Conservation (phyloP, 1,140 invertebrate species). For the Aleiodes sp. region DNA sequence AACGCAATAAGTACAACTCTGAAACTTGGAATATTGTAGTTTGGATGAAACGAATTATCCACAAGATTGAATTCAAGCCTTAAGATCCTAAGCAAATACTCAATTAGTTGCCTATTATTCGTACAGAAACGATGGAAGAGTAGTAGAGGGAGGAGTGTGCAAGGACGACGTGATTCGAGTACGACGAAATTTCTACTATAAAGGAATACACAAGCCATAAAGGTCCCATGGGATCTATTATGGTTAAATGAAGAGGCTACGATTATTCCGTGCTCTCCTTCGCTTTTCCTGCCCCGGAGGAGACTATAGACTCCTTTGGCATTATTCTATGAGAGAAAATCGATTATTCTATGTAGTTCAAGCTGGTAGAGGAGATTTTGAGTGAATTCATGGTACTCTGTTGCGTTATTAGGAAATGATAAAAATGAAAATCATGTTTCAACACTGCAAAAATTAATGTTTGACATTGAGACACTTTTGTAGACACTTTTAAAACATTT, state of each 20-base stretch:
- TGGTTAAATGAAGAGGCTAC: conserved; percentile 37
- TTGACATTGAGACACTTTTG: too few species aligned
- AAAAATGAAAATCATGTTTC: too few species aligned
- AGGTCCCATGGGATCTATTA: conserved; percentile 34
- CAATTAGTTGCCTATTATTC: conserved; percentile 56
- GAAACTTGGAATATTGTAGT: conserved; percentile 5
- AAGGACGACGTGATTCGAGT: not conserved
- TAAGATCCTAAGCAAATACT: conserved; percentile 55
- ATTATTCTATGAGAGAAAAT: conserved; percentile 26
- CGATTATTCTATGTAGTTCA: conserved; percentile 19
- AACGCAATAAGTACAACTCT: not conserved
- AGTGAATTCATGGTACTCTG: too few species aligned
- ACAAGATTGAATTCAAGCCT: conserved; percentile 51
- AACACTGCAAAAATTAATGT: too few species aligned
- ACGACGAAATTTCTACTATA: not conserved
- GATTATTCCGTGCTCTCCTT: not conserved
- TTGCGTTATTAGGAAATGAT: too few species aligned
- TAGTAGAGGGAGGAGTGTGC: not conserved
- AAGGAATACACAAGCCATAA: conserved; percentile 27
- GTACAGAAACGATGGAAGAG: conserved; percentile 33
- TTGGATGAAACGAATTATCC: conserved; percentile 48
- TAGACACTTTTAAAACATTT: too few species aligned
- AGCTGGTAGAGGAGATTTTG: too few species aligned
- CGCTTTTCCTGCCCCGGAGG: not conserved
- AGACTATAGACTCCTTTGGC: not conserved